These are phyloP conservation scores for Aramus guarauna DNA, from an alignment of 2,113 vertebrate genomes.

Conservation along the genomic window DNA sequence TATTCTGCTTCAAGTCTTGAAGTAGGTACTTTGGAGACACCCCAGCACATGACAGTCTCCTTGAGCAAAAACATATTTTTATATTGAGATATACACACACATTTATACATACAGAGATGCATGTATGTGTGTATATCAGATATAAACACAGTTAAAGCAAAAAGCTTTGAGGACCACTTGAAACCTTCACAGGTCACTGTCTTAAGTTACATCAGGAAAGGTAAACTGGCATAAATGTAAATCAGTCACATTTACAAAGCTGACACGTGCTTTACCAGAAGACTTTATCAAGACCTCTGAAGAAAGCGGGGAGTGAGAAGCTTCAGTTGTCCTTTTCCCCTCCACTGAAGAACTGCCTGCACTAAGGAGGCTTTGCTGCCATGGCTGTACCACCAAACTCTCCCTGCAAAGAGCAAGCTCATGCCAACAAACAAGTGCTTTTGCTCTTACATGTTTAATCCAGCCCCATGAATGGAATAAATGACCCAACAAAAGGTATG, in stretches of 20 bases:
- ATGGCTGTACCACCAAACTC: not conserved
- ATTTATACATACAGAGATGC: not conserved
- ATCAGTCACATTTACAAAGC: not conserved
- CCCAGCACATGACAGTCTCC: not conserved
- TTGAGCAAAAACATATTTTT: not conserved
- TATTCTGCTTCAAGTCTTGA: not conserved
- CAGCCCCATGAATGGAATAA: not conserved
- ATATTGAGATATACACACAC: not conserved
- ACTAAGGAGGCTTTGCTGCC: not conserved
- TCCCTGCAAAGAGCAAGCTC: not conserved
- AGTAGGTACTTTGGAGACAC: not conserved
- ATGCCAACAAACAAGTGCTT: not conserved
- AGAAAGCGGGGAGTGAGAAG: not conserved
- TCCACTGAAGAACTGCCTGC: not conserved
- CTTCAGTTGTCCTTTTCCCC: not conserved
- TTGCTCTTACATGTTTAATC: not conserved
- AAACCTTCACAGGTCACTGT: not conserved
- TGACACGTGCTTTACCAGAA: not conserved
- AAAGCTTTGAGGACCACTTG: not conserved
- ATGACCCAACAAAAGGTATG: not conserved
- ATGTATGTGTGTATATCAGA: not conserved
- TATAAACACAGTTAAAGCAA: not conserved
- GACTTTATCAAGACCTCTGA: not conserved
- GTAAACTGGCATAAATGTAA: not conserved
- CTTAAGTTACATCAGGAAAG: not conserved